These are phyloP conservation scores for Caenorhabditis becei DNA, from an alignment of 2,888 invertebrate genomes.

Conservation along the genomic window DNA sequence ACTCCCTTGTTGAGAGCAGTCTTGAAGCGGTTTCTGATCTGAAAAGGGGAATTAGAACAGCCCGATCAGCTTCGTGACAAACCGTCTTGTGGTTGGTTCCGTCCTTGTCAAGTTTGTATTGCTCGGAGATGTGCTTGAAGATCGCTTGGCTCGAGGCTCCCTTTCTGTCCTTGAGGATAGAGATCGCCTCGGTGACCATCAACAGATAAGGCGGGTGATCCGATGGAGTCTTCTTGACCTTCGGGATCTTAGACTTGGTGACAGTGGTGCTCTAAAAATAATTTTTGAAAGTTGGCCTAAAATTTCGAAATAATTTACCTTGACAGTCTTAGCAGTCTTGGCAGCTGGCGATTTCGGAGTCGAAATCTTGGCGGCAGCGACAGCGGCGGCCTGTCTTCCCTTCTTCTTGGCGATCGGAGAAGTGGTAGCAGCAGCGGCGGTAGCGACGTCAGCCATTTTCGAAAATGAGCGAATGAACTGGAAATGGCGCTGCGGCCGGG, in stretches of 20 bases:
- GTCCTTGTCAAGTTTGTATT: constrained; percentile 7
- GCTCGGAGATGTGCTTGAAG: constrained; percentile 17
- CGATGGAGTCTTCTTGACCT: neutral
- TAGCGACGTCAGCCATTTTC: constrained; percentile 12
- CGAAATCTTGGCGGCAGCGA: neutral
- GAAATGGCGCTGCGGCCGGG: neutral
- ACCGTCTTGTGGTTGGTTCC: constrained; percentile 22
- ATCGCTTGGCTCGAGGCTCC: constrained; percentile 32
- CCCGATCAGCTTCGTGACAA: neutral
- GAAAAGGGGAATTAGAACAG: neutral
- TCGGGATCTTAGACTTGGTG: constrained; percentile 19
- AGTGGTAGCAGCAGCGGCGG: neutral
- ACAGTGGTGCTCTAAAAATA: constrained; percentile 14
- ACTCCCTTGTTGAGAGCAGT: constrained; percentile 34
- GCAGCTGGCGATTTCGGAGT: constrained; percentile 28
- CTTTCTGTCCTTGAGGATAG: constrained; percentile 21
- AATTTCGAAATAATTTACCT: constrained; percentile 4
- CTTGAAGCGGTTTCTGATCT: constrained; percentile 5
- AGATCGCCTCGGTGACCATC: constrained; percentile 36
- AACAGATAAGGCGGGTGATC: constrained; percentile 32
- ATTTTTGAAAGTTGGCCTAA: neutral
- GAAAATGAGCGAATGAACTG: constrained; percentile 6
- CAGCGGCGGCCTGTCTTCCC: neutral
- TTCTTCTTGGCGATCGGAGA: neutral
- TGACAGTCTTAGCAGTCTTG: constrained; percentile 21